phyloP scores from a whole-genome alignment of 2,113 vertebrate species.

The Gnathonemus echidnorhynchus region DNA sequence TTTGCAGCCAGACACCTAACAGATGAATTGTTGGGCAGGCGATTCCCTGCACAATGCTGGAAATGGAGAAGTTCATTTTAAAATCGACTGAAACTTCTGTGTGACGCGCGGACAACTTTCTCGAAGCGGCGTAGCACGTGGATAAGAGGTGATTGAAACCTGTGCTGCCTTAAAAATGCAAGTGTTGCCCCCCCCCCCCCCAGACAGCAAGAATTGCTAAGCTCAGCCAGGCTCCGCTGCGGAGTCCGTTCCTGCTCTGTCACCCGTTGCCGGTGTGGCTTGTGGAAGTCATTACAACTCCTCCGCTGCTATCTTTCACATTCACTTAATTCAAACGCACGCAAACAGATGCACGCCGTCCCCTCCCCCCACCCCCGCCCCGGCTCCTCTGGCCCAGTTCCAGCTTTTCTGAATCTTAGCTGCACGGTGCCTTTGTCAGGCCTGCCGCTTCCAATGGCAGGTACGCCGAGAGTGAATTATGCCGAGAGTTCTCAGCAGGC shows the following conservation, averaged over 20 bases:
- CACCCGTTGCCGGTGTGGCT: background rate
- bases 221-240: background rate
- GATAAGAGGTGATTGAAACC: background rate
- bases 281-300: background rate
- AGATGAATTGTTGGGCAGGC: background rate
- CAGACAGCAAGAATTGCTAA: background rate
- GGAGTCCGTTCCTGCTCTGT: background rate
- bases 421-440: background rate
- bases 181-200: background rate
- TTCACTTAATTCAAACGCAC: conserved; percentile 9
- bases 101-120: background rate
- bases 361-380: background rate
- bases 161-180: background rate
- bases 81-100: background rate
- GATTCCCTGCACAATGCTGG: background rate
- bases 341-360: background rate
- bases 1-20: background rate
- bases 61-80: background rate
- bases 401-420: background rate
- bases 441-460: background rate
- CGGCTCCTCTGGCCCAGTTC: background rate
- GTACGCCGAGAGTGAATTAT: conserved; percentile 8
- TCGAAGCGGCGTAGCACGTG: background rate
- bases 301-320: conserved; percentile 1
- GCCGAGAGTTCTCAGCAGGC: conserved; percentile 1